A percentile compares a stretch with the other conserved stretches of the same genome.
phyloP scores from a whole-genome alignment of 2,888 invertebrate species.

The Encarsia formosa region DNA sequence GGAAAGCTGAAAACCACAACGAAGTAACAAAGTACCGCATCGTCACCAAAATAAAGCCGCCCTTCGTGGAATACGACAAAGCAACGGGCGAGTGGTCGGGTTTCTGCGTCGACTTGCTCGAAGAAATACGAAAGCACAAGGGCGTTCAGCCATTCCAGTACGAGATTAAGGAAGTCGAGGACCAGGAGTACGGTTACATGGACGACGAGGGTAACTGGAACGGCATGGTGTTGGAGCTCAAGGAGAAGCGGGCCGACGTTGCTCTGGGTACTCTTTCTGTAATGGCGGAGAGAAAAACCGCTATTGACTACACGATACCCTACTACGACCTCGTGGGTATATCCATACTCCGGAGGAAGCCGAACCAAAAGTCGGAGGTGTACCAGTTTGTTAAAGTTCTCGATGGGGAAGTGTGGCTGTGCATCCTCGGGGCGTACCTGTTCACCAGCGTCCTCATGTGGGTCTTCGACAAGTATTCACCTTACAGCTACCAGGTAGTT shows the following conservation, averaged over 20 bases:
- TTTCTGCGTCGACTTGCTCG: constrained; percentile 91
- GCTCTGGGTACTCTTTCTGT: constrained; percentile 91
- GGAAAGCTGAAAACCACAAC: constrained; percentile 65
- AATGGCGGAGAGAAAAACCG: constrained; percentile 95
- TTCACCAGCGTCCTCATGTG: constrained; percentile 93
- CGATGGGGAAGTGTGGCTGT: constrained; percentile 95
- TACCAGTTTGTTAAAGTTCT: constrained; percentile 96
- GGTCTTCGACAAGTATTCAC: constrained; percentile 95
- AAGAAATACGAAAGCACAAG: constrained; percentile 77
- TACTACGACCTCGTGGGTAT: constrained; percentile 97
- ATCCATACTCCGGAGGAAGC: constrained; percentile 91
- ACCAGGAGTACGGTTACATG: constrained; percentile 85
- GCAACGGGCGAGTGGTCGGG: constrained; percentile 58
- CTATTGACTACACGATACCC: constrained; percentile 96
- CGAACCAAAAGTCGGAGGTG: constrained; percentile 82
- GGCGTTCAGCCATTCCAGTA: constrained; percentile 92
- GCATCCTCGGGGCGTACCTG: constrained; percentile 91
- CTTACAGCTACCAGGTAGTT: constrained; percentile 94
- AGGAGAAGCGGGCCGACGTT: constrained; percentile 87
- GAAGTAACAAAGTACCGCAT: constrained; percentile 83
- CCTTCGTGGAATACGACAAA: constrained; percentile 73
- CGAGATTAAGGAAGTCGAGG: constrained; percentile 75
- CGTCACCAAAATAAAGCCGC: constrained; percentile 80
- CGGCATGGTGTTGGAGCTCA: constrained; percentile 75
- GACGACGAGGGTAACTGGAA: constrained; percentile 82